Conservation (phyloP, 2,113 vertebrate genomes). For the Erinaceus europaeus region DNA sequence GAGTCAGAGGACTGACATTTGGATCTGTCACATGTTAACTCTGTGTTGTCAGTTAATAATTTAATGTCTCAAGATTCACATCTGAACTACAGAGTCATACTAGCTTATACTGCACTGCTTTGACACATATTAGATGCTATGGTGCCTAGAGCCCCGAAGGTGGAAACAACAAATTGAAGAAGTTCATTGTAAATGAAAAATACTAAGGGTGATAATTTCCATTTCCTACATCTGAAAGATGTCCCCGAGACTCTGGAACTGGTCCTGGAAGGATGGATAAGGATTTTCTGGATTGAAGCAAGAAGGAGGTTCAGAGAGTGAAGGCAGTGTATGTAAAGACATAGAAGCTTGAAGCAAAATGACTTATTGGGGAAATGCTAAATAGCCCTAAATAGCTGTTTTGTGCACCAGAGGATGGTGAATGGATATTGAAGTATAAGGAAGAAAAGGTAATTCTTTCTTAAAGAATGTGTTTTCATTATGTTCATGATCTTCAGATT, state of each 20-base stretch:
- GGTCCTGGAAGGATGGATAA: background rate
- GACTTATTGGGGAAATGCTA: background rate
- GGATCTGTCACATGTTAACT: background rate
- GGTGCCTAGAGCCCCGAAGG: background rate
- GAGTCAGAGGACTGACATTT: background rate
- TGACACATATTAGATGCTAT: accelerated
- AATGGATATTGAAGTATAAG: background rate
- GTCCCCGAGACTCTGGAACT: background rate
- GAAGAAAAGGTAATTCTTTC: background rate
- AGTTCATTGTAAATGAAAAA: accelerated
- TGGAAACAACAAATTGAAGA: background rate
- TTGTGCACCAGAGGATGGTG: background rate
- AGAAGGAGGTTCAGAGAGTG: background rate
- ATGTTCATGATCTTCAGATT: accelerated
- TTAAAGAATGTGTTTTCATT: accelerated
- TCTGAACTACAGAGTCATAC: background rate
- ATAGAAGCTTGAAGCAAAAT: background rate
- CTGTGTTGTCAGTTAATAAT: too few species aligned
- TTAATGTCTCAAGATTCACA: background rate
- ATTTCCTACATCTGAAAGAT: background rate
- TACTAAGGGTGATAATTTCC: background rate
- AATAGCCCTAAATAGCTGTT: background rate
- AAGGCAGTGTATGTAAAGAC: background rate
- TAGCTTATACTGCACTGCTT: accelerated
- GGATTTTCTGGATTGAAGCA: background rate